Evolutionary conservation across 2,797 vertebrate genomes (phyloP), one percentile per base, ranked within the genome.

Genomic region (Myotis planiceps): DNA sequence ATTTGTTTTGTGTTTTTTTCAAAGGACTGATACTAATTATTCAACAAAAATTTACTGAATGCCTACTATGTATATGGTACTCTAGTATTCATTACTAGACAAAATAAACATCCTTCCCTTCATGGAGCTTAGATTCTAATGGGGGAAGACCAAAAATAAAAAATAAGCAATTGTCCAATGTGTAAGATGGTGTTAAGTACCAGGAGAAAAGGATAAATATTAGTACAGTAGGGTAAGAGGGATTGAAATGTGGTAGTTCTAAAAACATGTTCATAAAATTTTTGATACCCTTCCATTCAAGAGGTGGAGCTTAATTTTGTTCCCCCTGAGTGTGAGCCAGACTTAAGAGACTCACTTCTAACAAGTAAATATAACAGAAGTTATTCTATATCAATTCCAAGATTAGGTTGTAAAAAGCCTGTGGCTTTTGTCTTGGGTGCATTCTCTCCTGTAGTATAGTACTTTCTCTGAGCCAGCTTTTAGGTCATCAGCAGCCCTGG

Each of bases 1-100:
- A 69, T 81, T 74, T 80, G 27, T 71, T 86, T 80, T 39, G 42
- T 88, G 68, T 91, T 39, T 92, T 86, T 29, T 60, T 14, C 21
- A 74, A 53, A 80, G 66, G 34, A 92, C 39, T 74, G 58, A 82
- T 34, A 84, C 34, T 29, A 90, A 25, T 68, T 85, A 63, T 19
- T 94, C 37, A 82, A 81, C 37, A 94, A 94, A 80, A 58, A 85
- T 92, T 83, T 85, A 65, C 8, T 18, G n/a, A 81, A 92, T 47
- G 34, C 27, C 53, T 75, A 16, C n/a, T 72, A 21, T 21, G 32
- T 84, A 81, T 63, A 94, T 71, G 79, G 39, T 19, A 71, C n/a
- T 88, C 74, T 47, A 71, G 49, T 81, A 89, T 89, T 92, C 47
- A 86, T 66, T 51, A 87, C 32, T 9, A 88, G 66, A 92, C 9